Evolutionary conservation across 1,140 invertebrate species (phyloP), one percentile per base, ranked within the genome.

Genomic region (Euura lappo): DNA sequence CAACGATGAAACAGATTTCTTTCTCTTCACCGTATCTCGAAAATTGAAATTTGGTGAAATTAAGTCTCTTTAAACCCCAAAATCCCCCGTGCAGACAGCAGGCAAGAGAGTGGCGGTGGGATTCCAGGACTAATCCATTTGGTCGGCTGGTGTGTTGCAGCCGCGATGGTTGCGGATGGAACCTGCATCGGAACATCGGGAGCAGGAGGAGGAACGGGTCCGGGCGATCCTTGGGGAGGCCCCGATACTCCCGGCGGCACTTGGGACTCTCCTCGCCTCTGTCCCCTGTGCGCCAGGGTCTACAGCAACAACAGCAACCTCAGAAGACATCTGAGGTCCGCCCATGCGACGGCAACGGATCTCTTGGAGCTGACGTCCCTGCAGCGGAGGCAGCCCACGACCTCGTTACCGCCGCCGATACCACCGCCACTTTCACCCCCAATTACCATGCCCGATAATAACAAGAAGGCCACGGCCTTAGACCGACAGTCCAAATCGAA

Each of bases 221-320:
- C 66, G 28, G 67, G 67, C 8, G 8, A 8, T 11, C 8, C 8
- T 60, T 8, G 13, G 10, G 8, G 47, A 44, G 78, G 67, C 65
- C 72, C 77, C 70, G 79, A 81, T 11, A 72, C 75, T 60, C 76
- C 72, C 2, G 75, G 73, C 45, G 72, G 77, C 60, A 82, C 79
- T 28, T 85, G 84, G 84, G 81, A 84, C 66, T 80, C 80, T 11
- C 83, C 83, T 28, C 81, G 85, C 45, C 80, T 84, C 4, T 87
- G 87, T 76, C 85, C 86, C 10, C 77, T 86, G 46, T 88, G 87
- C 74, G 79, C 81, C 69, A 83, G 86, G 51, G 77, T 87, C 77
- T 87, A 87, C 84, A 88, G 87, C 83, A 87, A 86, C 83, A 86
- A 85, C 79, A 87, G 85, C 78, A 88, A 87, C 77, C 80, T 88